phyloP scores from a whole-genome alignment of 2,797 vertebrate genomes.

The Pseudotriccus pelzelni region DNA sequence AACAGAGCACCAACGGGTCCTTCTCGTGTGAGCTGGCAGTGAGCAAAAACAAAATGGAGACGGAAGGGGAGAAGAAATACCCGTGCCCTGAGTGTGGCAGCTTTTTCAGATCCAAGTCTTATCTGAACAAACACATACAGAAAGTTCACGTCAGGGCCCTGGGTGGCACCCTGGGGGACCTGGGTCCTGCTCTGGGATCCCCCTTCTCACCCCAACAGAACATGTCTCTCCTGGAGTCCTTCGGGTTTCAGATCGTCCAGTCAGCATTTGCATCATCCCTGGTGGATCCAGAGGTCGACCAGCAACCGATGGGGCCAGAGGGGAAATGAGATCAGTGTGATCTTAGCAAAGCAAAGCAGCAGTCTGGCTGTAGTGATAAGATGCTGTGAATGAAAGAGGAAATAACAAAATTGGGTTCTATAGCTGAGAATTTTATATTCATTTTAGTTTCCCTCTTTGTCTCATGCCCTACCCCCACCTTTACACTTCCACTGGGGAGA shows the following conservation, averaged over 20 bases:
- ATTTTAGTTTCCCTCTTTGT: constrained; percentile 63
- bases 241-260: constrained; percentile 99
- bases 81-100: constrained; percentile 93
- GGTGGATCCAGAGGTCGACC: constrained; percentile 92
- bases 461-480: constrained; percentile 23
- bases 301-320: constrained; percentile 90
- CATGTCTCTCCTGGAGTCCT: constrained; percentile 99
- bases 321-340: constrained; percentile 85
- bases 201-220: constrained; percentile 98
- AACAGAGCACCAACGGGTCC: constrained; percentile 83
- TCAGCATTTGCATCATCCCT: constrained; percentile 97
- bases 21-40: constrained; percentile 81
- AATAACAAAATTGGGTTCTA: constrained; percentile 74
- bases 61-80: constrained; percentile 93
- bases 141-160: constrained; percentile 90
- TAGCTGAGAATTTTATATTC: constrained; percentile 75
- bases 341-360: constrained; percentile 45
- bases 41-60: constrained; percentile 88
- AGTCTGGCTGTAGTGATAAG: constrained; percentile 58
- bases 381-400: constrained; percentile 75
- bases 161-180: constrained; percentile 82
- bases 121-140: constrained; percentile 99
- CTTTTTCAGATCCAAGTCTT: constrained; percentile 98
- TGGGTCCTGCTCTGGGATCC: constrained; percentile 85
- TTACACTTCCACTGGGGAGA: constrained; percentile 58